These are phyloP conservation scores for Pelochelys cantorii DNA, from an alignment of 2,797 vertebrate species.

Conservation along the genomic window DNA sequence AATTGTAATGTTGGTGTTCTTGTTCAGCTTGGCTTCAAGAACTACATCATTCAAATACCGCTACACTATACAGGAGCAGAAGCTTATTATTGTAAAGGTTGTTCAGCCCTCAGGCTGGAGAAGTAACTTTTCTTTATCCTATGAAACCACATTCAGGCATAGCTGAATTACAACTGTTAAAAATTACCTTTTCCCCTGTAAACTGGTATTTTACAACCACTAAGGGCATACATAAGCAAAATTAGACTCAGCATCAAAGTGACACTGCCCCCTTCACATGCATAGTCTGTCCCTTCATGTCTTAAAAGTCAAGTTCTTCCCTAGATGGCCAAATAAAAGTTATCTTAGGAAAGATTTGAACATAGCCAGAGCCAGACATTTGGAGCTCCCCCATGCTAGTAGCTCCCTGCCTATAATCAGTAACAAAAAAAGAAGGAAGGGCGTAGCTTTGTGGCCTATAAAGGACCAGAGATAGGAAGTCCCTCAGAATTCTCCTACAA, in stretches of 20 bases:
- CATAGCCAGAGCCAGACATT: not conserved
- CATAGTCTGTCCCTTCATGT: too few relatives aligned
- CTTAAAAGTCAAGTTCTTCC: not conserved
- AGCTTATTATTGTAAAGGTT: not conserved
- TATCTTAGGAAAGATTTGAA: not conserved
- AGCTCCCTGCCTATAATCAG: not conserved
- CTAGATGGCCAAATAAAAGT: not conserved
- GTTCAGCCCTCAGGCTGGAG: not conserved
- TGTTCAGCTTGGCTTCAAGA: constrained; percentile 7
- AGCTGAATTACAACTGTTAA: too few relatives aligned
- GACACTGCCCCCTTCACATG: not conserved
- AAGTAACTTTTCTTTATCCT: too few relatives aligned
- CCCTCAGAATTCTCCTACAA: not conserved
- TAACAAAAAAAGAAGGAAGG: not conserved
- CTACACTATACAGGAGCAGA: not conserved
- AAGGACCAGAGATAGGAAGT: too few relatives aligned
- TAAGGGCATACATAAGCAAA: not conserved
- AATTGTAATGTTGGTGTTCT: not conserved
- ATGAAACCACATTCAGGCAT: too few relatives aligned
- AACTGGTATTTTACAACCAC: not conserved
- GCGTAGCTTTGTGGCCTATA: not conserved
- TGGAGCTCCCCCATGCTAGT: not conserved
- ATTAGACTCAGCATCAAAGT: not conserved
- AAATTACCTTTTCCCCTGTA: too few relatives aligned
- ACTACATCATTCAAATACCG: constrained; percentile 16